Base-by-base conservation (phyloP, 2,797 vertebrate genomes). In the Urocyon cinereoargenteus region DNA sequence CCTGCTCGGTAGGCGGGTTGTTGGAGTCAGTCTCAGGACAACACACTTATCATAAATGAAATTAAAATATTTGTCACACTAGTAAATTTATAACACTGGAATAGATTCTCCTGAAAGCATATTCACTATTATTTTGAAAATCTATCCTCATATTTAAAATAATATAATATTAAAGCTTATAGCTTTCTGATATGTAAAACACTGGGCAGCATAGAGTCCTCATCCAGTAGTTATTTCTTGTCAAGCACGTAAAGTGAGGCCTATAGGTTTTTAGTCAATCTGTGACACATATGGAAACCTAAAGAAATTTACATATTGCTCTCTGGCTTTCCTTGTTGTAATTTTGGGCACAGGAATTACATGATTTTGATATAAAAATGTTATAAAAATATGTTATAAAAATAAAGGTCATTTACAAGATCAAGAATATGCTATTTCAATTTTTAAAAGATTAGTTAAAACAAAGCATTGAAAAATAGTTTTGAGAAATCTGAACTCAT, bases 401-500 rank as follows among this genome's bases (percentile, higher is more conserved):
- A 82, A 73, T 73, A 68, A 70, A 79, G 49, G 24, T 81, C 31
- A 83, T 18, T 36, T 90, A 68, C 72, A 86, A 91, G 83, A 68
- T 72, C 34, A 66, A 91, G 73, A 89, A 78, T 88, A 86, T 57
- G 49, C 3, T 73, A 51, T 92, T 64, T 86, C n/a, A 24, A 36
- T n/a, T 45, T 78, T 94, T 70, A 13, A 15, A 34, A 92, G 28
- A 40, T 28, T 53, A 70, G 68, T 51, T 94, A 84, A 94, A 94
- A 88, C 62, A 97, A 72, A 75, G 57, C 61, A 68, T 93, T 87
- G 83, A 79, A 92, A 94, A 84, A 78, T 84, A 66, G 84, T 94
- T 97, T 94, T 94, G 66, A 85, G 81, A 95, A 92, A 83, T 55
- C 68, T 90, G 55, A 66, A 28, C 94, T 90, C 45, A 36, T 40